Percentiles rank a stretch among this genome's conserved stretches.
phyloP scores from a whole-genome alignment of 2,888 invertebrate species.

The Cryptophagus acutangulus region DNA sequence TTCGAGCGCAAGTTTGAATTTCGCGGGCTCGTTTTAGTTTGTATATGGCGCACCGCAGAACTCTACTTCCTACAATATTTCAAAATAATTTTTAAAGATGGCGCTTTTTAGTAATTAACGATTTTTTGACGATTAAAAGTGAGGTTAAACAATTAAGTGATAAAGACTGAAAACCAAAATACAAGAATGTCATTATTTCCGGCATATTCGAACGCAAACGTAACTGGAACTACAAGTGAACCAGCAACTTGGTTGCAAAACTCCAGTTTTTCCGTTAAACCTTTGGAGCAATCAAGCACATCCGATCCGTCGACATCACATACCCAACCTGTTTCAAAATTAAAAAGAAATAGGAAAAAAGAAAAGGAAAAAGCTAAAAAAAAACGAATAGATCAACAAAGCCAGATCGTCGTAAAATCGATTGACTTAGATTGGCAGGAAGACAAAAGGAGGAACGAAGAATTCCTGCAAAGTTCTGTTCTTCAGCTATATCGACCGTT shows the following conservation, averaged over 20 bases:
- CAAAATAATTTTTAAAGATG: too few relatives aligned
- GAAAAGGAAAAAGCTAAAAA: constrained; percentile 33
- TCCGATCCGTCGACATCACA: too few relatives aligned
- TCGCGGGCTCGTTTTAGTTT: too few relatives aligned
- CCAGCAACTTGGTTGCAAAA: constrained; percentile 40
- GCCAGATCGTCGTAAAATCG: constrained; percentile 30
- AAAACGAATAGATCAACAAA: constrained; percentile 31
- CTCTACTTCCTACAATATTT: too few relatives aligned
- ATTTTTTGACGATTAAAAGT: too few relatives aligned
- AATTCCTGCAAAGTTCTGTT: not conserved
- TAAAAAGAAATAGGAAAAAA: constrained; percentile 3
- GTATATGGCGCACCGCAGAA: too few relatives aligned
- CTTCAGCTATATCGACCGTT: too few relatives aligned
- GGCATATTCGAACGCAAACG: constrained; percentile 41
- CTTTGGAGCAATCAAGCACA: too few relatives aligned
- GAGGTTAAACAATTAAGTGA: too few relatives aligned
- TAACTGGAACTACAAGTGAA: constrained; percentile 13
- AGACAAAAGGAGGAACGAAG: constrained; percentile 13
- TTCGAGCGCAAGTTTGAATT: too few relatives aligned
- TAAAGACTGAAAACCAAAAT: too few relatives aligned
- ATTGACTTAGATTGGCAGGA: constrained; percentile 19
- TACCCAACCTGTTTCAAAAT: constrained; percentile 9
- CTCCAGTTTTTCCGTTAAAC: constrained; percentile 45
- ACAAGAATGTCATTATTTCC: constrained; percentile 50
- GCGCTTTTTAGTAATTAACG: too few relatives aligned